Conservation (phyloP, 2,888 invertebrate genomes). For the Scrobipalpa costella region DNA sequence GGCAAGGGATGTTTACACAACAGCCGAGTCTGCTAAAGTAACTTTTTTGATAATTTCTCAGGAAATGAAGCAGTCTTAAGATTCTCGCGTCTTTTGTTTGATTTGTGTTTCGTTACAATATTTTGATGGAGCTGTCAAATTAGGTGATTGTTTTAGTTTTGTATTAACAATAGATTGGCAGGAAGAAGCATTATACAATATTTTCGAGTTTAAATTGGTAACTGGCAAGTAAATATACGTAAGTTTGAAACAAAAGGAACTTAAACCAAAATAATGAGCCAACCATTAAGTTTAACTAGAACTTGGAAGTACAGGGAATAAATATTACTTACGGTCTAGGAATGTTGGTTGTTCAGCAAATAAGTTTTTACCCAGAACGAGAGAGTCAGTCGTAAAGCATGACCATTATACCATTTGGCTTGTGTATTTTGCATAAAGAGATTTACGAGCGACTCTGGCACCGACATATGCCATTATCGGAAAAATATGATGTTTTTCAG, state of each 20-base stretch:
- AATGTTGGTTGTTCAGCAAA: conserved; percentile 26
- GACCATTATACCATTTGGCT: conserved; percentile 32
- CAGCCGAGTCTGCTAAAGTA: conserved; percentile 54
- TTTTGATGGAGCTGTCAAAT: conserved; percentile 49
- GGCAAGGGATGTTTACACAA: conserved; percentile 74
- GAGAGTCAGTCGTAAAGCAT: conserved; percentile 20
- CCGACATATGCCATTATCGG: conserved; percentile 60
- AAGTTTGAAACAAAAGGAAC: conserved; percentile 16
- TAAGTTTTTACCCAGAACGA: conserved; percentile 9
- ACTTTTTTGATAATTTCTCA: conserved; percentile 53
- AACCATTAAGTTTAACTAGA: conserved; percentile 6
- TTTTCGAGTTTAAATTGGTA: neutral
- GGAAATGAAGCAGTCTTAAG: conserved; percentile 45
- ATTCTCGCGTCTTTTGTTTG: conserved; percentile 43
- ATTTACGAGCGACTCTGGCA: conserved; percentile 49
- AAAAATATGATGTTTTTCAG: conserved; percentile 73
- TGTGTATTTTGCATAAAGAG: conserved; percentile 41
- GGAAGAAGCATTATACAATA: neutral
- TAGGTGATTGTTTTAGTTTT: conserved; percentile 27
- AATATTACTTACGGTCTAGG: conserved; percentile 12
- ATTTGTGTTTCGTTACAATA: conserved; percentile 33
- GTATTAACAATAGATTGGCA: neutral
- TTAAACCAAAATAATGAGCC: neutral
- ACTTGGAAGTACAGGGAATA: conserved; percentile 18
- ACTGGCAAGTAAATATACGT: neutral